Conservation (phyloP, 2,113 vertebrate species). For the Cinclus cinclus region DNA sequence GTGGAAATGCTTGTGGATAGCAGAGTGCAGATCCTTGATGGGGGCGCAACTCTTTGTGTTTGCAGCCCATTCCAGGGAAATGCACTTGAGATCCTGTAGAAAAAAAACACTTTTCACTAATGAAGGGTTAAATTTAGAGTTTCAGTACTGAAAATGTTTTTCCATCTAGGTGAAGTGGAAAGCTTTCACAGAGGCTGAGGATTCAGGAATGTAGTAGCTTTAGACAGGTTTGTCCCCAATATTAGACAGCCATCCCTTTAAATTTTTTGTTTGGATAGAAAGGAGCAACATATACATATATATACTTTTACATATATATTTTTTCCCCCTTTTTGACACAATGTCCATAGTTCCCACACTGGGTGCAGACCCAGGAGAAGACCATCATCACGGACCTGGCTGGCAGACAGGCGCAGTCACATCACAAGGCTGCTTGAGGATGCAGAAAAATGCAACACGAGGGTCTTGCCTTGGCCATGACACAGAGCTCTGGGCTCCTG, state of each 20-base stretch:
- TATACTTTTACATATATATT: neutral
- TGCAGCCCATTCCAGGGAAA: neutral
- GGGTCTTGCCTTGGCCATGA: neutral
- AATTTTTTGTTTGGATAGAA: neutral
- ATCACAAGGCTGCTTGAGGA: neutral
- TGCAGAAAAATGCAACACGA: neutral
- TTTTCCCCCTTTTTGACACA: neutral
- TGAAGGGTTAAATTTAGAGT: neutral
- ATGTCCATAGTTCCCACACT: accelerated
- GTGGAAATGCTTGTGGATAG: neutral
- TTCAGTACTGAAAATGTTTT: neutral
- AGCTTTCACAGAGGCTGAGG: neutral
- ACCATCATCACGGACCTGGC: accelerated
- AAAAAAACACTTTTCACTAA: neutral
- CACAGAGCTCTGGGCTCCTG: neutral
- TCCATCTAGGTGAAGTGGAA: neutral
- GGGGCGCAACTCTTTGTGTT: neutral
- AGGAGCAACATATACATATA: conserved; percentile 24
- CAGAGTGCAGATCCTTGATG: accelerated
- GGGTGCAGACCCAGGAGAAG: neutral
- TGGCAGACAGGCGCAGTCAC: accelerated
- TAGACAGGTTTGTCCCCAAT: neutral
- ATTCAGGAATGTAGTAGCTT: neutral
- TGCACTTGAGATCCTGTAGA: neutral
- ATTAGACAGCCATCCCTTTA: neutral